Percentiles rank a stretch among this genome's conserved stretches.
Evolutionary conservation across 2,888 invertebrate genomes (phyloP).

Genomic region (Drosophila pegasa): DNA sequence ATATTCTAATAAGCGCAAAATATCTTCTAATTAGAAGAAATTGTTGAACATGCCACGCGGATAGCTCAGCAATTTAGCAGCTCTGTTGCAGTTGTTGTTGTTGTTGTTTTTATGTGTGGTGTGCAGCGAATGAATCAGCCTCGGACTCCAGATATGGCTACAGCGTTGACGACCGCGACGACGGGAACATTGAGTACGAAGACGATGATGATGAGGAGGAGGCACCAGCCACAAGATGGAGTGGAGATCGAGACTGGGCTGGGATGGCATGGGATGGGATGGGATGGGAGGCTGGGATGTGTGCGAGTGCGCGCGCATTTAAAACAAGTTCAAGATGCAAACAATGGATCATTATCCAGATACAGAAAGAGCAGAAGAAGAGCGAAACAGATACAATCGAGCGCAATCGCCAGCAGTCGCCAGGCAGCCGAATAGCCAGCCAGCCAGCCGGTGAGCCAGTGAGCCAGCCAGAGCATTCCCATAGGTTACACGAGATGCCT

Average conservation of each 20-base stretch:
- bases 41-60: conserved; percentile 51
- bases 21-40: conserved; percentile 65
- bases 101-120: conserved; percentile 16
- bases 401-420: conserved; percentile 63
- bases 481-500: conserved; percentile 75
- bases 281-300: conserved; percentile 28
- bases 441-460: conserved; percentile 13
- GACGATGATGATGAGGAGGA: conserved; percentile 56
- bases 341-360: conserved; percentile 84
- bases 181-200: conserved; percentile 20
- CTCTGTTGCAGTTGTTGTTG: conserved; percentile 10
- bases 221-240: conserved; percentile 59
- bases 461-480: conserved; percentile 66
- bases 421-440: conserved; percentile 24
- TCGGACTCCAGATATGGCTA: conserved; percentile 59
- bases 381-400: conserved; percentile 76
- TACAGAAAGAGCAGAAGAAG: conserved; percentile 70
- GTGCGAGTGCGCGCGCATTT: conserved; percentile 76
- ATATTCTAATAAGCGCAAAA: conserved; percentile 66
- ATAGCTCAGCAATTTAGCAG: conserved; percentile 50
- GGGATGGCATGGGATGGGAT: not conserved
- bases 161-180: conserved; percentile 53
- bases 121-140: conserved; percentile 57
- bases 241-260: conserved; percentile 23
- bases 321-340: conserved; percentile 84